phyloP scores from a whole-genome alignment of 2,888 invertebrate species.

The Polyommatus icarus region DNA sequence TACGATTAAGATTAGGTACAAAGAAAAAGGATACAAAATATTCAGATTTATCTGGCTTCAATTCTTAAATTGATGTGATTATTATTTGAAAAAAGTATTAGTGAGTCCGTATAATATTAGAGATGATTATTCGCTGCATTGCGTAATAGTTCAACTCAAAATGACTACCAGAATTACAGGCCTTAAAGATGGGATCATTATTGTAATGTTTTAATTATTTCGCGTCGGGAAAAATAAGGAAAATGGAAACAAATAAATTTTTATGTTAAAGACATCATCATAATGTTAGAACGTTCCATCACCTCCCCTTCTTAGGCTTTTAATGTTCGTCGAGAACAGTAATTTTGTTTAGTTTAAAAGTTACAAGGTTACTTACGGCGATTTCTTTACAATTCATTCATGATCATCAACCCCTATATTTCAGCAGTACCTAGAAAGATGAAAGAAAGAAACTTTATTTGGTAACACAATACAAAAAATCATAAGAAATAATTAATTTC shows the following conservation, averaged over 20 bases:
- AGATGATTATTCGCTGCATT: background rate
- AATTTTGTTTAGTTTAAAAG: background rate
- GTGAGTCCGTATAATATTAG: background rate
- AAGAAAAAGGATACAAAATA: background rate
- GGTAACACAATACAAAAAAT: too few relatives aligned
- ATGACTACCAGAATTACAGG: background rate
- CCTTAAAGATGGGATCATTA: background rate
- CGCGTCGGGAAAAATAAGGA: background rate
- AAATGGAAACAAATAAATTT: constrained; percentile 16
- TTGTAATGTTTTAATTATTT: constrained; percentile 5
- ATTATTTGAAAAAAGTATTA: background rate
- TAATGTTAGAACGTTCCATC: background rate
- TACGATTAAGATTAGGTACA: too few relatives aligned
- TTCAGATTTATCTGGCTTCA: background rate
- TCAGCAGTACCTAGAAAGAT: too few relatives aligned
- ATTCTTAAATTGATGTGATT: too few relatives aligned
- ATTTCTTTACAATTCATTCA: too few relatives aligned
- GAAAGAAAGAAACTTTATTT: too few relatives aligned
- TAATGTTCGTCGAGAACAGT: background rate
- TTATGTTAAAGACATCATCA: constrained; percentile 6
- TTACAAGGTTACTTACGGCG: background rate
- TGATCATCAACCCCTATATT: too few relatives aligned
- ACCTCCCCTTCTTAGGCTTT: background rate
- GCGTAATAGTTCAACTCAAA: background rate
- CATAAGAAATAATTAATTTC: too few relatives aligned